A percentile compares a stretch with the other conserved stretches of the same genome.
These are phyloP conservation scores for Silvanus unidentatus DNA, from an alignment of 2,888 invertebrate species.

Conservation along the genomic window DNA sequence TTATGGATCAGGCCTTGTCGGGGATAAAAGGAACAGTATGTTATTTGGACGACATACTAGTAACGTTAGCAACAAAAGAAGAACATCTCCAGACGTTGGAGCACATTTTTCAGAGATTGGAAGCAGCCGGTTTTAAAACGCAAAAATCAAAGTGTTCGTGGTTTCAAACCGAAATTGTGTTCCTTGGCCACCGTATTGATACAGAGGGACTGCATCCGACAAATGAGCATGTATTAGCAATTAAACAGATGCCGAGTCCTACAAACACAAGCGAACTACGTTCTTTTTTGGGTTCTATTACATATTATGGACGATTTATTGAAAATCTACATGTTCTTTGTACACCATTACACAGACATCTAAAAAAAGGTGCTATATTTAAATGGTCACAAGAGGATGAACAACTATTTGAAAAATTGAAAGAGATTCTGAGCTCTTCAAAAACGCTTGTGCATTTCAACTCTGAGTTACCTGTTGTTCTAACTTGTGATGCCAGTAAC, in stretches of 20 bases:
- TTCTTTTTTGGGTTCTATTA: slow-evolving; percentile 16
- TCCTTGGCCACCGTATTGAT: slow-evolving; percentile 17
- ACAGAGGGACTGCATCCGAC: slow-evolving; percentile 15
- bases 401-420: slow-evolving; percentile 13
- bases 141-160: slow-evolving; percentile 12
- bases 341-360: slow-evolving; percentile 13
- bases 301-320: slow-evolving; percentile 15
- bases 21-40: slow-evolving; percentile 9
- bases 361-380: slow-evolving; percentile 13
- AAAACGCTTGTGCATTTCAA: slow-evolving; percentile 17
- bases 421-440: slow-evolving; percentile 11
- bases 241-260: slow-evolving; percentile 11
- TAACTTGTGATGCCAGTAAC: slow-evolving; percentile 13
- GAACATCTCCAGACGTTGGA: slow-evolving; percentile 4
- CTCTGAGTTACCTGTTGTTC: slow-evolving; percentile 7
- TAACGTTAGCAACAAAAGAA: slow-evolving; percentile 2
- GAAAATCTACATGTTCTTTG: slow-evolving; percentile 14
- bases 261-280: slow-evolving; percentile 12
- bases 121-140: slow-evolving; percentile 6
- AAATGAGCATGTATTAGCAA: slow-evolving; percentile 11
- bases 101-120: neutral
- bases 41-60: slow-evolving; percentile 8
- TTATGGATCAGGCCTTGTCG: slow-evolving; percentile 13
- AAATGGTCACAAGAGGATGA: slow-evolving; percentile 12
- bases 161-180: slow-evolving; percentile 9